Conservation (phyloP, 2,797 vertebrate genomes). For the Emydoidea blandingii region DNA sequence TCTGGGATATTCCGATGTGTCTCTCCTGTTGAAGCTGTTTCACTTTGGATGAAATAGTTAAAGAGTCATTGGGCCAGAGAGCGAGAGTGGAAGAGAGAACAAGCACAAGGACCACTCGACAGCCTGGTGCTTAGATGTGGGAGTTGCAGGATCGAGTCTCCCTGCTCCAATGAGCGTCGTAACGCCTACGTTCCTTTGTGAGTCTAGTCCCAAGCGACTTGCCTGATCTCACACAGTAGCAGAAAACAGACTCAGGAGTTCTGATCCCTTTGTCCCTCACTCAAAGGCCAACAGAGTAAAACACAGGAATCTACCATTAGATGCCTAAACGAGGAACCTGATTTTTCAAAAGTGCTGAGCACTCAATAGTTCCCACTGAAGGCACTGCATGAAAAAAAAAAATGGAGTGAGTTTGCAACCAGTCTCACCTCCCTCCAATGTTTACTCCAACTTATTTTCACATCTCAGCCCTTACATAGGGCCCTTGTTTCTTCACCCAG, state of each 20-base stretch:
- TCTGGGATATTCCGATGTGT: background rate
- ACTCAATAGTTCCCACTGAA: conserved; percentile 32
- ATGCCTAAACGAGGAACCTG: conserved; percentile 40
- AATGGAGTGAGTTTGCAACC: background rate
- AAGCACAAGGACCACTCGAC: background rate
- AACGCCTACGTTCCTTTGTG: background rate
- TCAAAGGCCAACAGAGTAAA: background rate
- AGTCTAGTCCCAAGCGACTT: background rate
- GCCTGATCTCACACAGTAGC: conserved; percentile 10
- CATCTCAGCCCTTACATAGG: background rate
- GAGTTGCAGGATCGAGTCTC: background rate
- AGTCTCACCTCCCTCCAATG: background rate
- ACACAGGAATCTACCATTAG: background rate
- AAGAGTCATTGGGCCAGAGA: background rate
- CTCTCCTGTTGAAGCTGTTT: background rate
- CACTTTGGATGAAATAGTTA: background rate
- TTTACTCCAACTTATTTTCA: background rate
- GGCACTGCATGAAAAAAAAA: conserved; percentile 11
- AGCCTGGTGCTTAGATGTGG: background rate
- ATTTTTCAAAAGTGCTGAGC: conserved; percentile 55
- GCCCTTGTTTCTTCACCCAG: background rate
- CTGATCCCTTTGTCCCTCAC: conserved; percentile 10
- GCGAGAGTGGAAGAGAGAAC: background rate
- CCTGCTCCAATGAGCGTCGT: accelerated
- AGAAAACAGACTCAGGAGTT: conserved; percentile 54